Evolutionary conservation across 2,888 invertebrate species (phyloP).

Genomic region (Aphrophora alni): DNA sequence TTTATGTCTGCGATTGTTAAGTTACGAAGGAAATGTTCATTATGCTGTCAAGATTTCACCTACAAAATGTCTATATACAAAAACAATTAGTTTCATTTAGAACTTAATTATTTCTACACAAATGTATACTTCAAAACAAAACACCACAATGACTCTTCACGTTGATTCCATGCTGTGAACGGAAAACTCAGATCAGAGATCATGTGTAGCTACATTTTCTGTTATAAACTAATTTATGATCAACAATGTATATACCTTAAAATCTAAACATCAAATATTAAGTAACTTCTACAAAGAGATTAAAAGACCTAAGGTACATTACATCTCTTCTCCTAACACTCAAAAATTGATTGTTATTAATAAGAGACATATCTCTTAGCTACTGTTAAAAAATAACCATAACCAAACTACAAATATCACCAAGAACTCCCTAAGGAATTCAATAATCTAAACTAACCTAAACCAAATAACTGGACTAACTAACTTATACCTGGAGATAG

Average conservation of each 20-base stretch:
- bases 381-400: constrained; percentile 4
- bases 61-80: too few relatives aligned
- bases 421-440: neutral
- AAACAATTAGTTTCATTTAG: neutral
- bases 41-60: too few relatives aligned
- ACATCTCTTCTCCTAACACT: neutral
- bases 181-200: neutral
- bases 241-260: constrained; percentile 9
- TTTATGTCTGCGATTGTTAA: too few relatives aligned
- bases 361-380: neutral
- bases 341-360: neutral
- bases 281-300: constrained; percentile 1
- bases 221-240: neutral
- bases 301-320: neutral
- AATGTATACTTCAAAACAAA: neutral
- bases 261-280: constrained; percentile 13
- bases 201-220: neutral
- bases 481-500: neutral
- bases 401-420: neutral
- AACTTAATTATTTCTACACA: constrained; percentile 12
- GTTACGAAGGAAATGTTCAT: too few relatives aligned
- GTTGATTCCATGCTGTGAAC: neutral
- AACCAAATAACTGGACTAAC: neutral
- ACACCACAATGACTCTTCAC: neutral
- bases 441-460: neutral